Evolutionary conservation across 2,113 vertebrate species (phyloP).

Genomic region (Daboia siamensis): DNA sequence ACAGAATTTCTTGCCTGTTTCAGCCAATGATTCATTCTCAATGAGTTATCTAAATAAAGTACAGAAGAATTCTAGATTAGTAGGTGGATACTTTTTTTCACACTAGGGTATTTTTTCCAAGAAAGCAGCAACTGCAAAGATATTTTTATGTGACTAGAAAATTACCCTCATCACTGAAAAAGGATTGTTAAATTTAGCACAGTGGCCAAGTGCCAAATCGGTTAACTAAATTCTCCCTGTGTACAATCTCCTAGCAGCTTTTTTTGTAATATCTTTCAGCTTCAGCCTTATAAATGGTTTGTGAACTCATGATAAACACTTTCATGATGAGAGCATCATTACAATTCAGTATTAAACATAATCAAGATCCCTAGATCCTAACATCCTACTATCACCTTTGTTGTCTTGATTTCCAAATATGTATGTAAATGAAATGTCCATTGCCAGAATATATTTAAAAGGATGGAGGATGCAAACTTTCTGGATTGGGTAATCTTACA

Average conservation of each 20-base stretch:
- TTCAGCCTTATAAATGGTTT: background rate
- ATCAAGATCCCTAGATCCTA: background rate
- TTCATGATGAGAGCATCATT: background rate
- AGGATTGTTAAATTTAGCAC: background rate
- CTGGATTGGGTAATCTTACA: background rate
- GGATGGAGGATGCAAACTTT: background rate
- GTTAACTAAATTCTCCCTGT: background rate
- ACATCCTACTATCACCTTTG: background rate
- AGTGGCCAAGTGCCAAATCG: background rate
- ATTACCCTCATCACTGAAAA: background rate
- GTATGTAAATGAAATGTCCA: background rate
- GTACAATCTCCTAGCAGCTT: background rate
- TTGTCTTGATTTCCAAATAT: background rate
- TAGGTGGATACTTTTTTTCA: constrained; percentile 1
- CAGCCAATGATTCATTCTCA: background rate
- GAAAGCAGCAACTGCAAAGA: constrained; percentile 1
- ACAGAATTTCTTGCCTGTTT: background rate
- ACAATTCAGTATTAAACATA: background rate
- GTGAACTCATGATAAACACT: background rate
- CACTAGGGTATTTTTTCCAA: background rate
- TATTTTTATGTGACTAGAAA: constrained; percentile 1
- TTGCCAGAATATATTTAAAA: background rate
- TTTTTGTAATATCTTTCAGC: background rate
- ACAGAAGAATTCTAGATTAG: background rate
- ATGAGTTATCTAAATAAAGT: background rate